phyloP scores from a whole-genome alignment of 2,113 vertebrate genomes.

The Sterna hirundo region DNA sequence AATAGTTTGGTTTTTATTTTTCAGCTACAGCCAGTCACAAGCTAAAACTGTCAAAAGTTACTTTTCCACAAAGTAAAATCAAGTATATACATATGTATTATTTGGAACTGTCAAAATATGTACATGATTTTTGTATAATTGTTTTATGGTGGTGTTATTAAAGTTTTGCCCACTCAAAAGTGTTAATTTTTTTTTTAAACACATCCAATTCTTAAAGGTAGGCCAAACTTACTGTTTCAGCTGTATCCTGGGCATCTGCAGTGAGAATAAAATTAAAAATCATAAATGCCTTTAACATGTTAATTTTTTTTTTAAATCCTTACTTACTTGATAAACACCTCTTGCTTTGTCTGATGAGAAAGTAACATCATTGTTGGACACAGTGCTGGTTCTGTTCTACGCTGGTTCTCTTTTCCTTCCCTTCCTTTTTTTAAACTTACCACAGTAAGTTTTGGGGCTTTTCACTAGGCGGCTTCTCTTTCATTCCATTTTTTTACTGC shows the following conservation, averaged over 20 bases:
- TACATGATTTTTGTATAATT: slow-evolving; percentile 69
- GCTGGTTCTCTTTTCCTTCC: not conserved
- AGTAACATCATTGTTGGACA: not conserved
- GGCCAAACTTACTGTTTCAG: not conserved
- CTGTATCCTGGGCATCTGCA: not conserved
- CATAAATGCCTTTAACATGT: not conserved
- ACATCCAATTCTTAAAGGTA: not conserved
- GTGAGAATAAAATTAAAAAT: not conserved
- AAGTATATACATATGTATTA: slow-evolving; percentile 60
- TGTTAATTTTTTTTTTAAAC: not conserved
- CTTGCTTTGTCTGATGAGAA: not conserved
- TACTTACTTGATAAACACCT: not conserved
- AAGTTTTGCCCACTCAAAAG: slow-evolving; percentile 52
- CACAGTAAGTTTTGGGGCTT: not conserved
- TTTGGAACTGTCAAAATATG: slow-evolving; percentile 69
- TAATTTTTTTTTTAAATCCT: not conserved
- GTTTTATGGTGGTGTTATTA: slow-evolving; percentile 67
- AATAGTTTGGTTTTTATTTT: not conserved
- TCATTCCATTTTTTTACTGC: not conserved
- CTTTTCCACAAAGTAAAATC: slow-evolving; percentile 46
- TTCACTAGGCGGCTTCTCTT: not conserved
- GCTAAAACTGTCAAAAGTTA: slow-evolving; percentile 29
- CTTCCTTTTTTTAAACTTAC: not conserved
- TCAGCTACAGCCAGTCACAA: not conserved
- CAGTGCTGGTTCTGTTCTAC: not conserved